These are phyloP conservation scores for Sarcophilus harrisii DNA, from an alignment of 2,797 vertebrate species.

Conservation along the genomic window DNA sequence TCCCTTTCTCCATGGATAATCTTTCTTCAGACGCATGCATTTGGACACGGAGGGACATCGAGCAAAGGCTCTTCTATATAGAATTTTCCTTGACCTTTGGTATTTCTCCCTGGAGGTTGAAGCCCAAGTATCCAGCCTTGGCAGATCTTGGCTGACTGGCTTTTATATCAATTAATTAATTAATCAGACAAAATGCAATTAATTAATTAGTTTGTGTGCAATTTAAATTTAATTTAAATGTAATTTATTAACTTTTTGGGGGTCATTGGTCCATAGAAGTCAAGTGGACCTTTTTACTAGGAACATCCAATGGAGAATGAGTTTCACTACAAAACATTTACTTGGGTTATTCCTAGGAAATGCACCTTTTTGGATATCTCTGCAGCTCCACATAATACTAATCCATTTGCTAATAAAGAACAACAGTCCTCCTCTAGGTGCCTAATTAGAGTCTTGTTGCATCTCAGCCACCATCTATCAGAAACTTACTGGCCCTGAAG, in stretches of 20 bases:
- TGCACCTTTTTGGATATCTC: constrained; percentile 67
- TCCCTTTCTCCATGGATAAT: background rate
- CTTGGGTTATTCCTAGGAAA: constrained; percentile 60
- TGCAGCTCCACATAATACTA: constrained; percentile 74
- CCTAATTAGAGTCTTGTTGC: constrained; percentile 73
- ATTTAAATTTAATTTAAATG: no score
- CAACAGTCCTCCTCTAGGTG: constrained; percentile 59
- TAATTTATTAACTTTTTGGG: constrained; percentile 12
- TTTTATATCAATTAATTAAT: constrained; percentile 52
- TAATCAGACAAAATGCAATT: no score
- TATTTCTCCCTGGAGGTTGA: constrained; percentile 48
- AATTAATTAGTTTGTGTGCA: no score
- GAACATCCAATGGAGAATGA: constrained; percentile 44
- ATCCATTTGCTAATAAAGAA: constrained; percentile 72
- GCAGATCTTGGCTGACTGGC: constrained; percentile 28
- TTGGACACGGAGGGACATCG: background rate
- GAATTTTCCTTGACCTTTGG: constrained; percentile 27
- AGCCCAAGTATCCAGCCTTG: constrained; percentile 42
- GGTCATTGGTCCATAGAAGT: constrained; percentile 31
- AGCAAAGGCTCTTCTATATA: background rate
- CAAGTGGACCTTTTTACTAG: constrained; percentile 59
- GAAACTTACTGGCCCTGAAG: constrained; percentile 74
- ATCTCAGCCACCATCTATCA: constrained; percentile 72
- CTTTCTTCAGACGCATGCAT: background rate
- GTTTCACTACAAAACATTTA: constrained; percentile 71